Conservation (phyloP, 2,888 invertebrate genomes). For the Copidosoma aretas region DNA sequence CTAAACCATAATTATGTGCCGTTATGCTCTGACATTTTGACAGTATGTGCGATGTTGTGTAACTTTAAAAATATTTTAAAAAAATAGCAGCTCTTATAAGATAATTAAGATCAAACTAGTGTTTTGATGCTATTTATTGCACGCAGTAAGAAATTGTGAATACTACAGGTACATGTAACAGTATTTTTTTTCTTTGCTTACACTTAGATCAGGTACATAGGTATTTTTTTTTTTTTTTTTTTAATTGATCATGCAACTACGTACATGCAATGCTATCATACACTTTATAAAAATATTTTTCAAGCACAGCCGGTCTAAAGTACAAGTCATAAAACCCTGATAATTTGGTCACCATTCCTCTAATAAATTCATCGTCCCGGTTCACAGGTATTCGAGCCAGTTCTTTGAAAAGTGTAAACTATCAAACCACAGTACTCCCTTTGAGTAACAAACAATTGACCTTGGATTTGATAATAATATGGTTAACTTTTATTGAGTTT, state of each 20-base stretch:
- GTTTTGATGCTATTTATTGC: no score
- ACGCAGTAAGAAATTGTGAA: no score
- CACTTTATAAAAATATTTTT: background rate
- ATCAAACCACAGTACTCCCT: background rate
- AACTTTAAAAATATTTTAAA: background rate
- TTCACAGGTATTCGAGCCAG: background rate
- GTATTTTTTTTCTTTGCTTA: background rate
- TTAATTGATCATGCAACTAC: background rate
- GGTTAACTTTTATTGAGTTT: background rate
- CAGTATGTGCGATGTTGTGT: no score
- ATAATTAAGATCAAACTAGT: no score
- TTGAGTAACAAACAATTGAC: background rate
- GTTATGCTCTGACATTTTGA: no score
- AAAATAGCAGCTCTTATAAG: no score
- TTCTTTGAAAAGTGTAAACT: conserved; percentile 1
- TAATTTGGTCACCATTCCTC: background rate
- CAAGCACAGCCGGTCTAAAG: background rate
- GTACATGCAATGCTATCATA: background rate
- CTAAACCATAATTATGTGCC: no score
- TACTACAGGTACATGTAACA: background rate
- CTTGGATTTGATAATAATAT: conserved; percentile 1
- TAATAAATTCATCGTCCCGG: background rate
- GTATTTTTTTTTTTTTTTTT: background rate
- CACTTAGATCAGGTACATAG: background rate
- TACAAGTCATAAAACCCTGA: background rate